Evolutionary conservation across 2,113 vertebrate species (phyloP).

Genomic region (Oryctolagus cuniculus): DNA sequence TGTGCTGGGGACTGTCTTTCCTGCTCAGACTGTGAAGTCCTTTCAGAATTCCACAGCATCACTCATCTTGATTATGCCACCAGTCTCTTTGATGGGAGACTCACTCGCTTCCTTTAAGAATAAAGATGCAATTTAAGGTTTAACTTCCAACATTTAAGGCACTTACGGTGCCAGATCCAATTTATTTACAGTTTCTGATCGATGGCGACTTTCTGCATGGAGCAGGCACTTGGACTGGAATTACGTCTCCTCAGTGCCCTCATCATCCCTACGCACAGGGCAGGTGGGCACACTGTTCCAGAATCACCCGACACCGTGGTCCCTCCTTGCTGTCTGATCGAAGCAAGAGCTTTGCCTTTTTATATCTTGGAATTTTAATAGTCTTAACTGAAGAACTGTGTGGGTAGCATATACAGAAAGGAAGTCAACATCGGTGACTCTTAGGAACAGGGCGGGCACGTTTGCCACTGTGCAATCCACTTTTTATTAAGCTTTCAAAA

Average conservation of each 20-base stretch:
- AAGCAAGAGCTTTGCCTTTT: constrained; percentile 30
- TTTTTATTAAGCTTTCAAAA: constrained; percentile 6
- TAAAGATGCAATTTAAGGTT: constrained; percentile 81
- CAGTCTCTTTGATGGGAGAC: constrained; percentile 78
- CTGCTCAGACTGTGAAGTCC: not conserved
- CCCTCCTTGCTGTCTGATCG: not conserved
- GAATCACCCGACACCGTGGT: not conserved
- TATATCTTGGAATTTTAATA: not conserved
- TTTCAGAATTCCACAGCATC: constrained; percentile 65
- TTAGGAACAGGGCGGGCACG: not conserved
- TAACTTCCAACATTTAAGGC: constrained; percentile 84
- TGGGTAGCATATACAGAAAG: not conserved
- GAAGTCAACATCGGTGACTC: not conserved
- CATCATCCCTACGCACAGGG: accelerated
- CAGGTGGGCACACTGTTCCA: not conserved
- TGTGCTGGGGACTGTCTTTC: constrained; percentile 27
- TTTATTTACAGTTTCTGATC: constrained; percentile 84
- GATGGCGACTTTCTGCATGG: constrained; percentile 74
- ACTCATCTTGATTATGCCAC: constrained; percentile 83
- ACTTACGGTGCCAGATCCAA: constrained; percentile 86
- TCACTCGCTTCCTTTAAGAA: constrained; percentile 84
- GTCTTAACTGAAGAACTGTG: constrained; percentile 50
- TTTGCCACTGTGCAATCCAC: not conserved
- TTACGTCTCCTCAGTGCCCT: not conserved
- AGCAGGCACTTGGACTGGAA: constrained; percentile 35